phyloP scores from a whole-genome alignment of 30 jellyfish, hydroid and myxozoan species.

The Cassiopea andromeda region DNA sequence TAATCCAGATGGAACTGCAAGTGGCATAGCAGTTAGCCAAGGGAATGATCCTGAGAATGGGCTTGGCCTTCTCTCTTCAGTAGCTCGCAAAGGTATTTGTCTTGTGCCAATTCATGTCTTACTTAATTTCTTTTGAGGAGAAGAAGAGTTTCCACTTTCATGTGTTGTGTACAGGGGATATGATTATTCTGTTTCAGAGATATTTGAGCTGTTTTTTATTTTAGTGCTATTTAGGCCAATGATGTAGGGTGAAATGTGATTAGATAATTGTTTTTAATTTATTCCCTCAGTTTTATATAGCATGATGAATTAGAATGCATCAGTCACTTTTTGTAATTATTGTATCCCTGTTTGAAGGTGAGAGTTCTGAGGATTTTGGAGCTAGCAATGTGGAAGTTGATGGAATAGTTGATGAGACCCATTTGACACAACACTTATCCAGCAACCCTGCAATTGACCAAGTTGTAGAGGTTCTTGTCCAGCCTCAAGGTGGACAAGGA shows the following conservation, averaged over 20 bases:
- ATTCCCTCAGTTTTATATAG: too few relatives aligned
- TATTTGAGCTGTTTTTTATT: too few relatives aligned
- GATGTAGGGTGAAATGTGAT: too few relatives aligned
- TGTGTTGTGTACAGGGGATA: too few relatives aligned
- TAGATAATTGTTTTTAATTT: too few relatives aligned
- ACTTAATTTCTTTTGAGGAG: too few relatives aligned
- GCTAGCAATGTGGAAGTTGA: constrained; percentile 94
- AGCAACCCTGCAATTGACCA: constrained; percentile 81
- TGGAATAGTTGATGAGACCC: constrained; percentile 90
- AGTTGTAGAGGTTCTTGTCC: constrained; percentile 97
- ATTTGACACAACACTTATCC: constrained; percentile 53
- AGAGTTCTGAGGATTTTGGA: constrained; percentile 43
- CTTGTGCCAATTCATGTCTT: background rate
- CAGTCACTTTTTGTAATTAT: background rate
- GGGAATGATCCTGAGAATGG: constrained; percentile 84
- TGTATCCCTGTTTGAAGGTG: constrained; percentile 4
- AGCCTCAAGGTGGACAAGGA: constrained; percentile 86
- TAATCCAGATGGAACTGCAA: constrained; percentile 62
- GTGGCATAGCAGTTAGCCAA: constrained; percentile 57
- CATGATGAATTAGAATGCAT: background rate
- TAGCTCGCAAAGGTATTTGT: constrained; percentile 93
- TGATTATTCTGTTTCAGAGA: too few relatives aligned
- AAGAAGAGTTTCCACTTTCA: too few relatives aligned
- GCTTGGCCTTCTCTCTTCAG: constrained; percentile 96
- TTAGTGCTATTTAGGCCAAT: too few relatives aligned